Base-by-base conservation (phyloP, 2,113 vertebrate species). In the Tachuris rubrigastra region DNA sequence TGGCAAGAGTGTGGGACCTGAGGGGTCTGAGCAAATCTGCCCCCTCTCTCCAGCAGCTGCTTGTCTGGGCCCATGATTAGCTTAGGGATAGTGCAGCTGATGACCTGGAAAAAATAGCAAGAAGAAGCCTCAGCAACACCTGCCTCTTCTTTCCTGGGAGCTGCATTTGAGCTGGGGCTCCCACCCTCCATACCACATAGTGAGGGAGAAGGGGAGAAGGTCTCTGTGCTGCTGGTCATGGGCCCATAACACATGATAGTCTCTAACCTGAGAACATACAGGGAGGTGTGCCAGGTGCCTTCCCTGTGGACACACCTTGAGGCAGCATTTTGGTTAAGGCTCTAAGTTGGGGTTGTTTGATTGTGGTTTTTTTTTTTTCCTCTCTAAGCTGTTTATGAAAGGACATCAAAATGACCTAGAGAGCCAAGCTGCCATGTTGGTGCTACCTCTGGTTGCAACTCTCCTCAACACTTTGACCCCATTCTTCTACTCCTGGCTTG, bases 391-490 rank as follows among this genome's bases (percentile, higher is more conserved):
- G 81, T 98, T 98, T 87, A 52, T 96, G 60, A 44, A 59, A 52
- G 87, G 10, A 1, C n/a, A 88, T 30, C 46, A 9, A 67, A 91
- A 74, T 52, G 77, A 97, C 60, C 92, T 97, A 41, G 81, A 87
- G 25, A 72, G 96, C 6, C 98, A 99, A 41, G 97, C 98, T 15
- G 94, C 98, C 1, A 99, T 98, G 39, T 97, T 99, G 63, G 93
- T 99, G 15, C 97, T 99, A 53, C 99, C 99, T 28, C 90, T 99
- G 5, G 75, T 98, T 1, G 97, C 98, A 42, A 98, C 98, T 67
- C 98, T 99, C 39, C 98, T 99, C 94, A 99, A 99, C 52, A 93
- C 99, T 56, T 91, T 96, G 1, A 80, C 99, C 52, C 99, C 99
- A 0, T 98, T 99, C 35, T 94, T 99, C 91, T 99, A 98, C 94